Percentiles rank a stretch among this genome's conserved stretches.
Evolutionary conservation across 2,888 invertebrate species (phyloP).

Genomic region (Caenorhabditis angaria): DNA sequence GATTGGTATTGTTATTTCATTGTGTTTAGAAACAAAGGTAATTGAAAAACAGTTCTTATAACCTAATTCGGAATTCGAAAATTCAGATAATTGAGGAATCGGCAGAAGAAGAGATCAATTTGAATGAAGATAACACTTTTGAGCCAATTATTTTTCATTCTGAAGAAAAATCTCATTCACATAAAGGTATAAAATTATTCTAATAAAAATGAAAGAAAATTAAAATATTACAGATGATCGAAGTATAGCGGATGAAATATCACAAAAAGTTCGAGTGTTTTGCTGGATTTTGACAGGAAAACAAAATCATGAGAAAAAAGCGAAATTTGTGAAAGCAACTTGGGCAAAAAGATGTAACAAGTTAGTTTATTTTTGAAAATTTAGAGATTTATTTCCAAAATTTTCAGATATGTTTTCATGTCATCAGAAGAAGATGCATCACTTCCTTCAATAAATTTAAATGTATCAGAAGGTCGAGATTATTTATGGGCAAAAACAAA

Average conservation of each 20-base stretch:
- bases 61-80: too few relatives aligned
- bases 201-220: too few relatives aligned
- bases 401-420: constrained; percentile 73
- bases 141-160: constrained; percentile 68
- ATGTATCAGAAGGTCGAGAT: constrained; percentile 84
- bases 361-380: constrained; percentile 77
- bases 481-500: constrained; percentile 97
- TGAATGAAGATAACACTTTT: constrained; percentile 63
- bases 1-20: too few relatives aligned
- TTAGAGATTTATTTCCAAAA: not conserved
- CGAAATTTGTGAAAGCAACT: constrained; percentile 83
- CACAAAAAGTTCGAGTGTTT: constrained; percentile 83
- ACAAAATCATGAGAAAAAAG: constrained; percentile 86
- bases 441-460: constrained; percentile 84
- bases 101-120: too few relatives aligned
- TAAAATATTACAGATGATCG: constrained; percentile 75
- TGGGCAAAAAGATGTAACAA: constrained; percentile 76
- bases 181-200: constrained; percentile 48
- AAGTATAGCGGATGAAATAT: constrained; percentile 72
- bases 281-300: constrained; percentile 98
- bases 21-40: too few relatives aligned
- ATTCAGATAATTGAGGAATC: too few relatives aligned
- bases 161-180: constrained; percentile 55
- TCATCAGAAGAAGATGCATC: constrained; percentile 77
- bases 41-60: too few relatives aligned